These are phyloP conservation scores for Drosophila paramelanica DNA, from an alignment of 2,888 invertebrate genomes.

Conservation along the genomic window DNA sequence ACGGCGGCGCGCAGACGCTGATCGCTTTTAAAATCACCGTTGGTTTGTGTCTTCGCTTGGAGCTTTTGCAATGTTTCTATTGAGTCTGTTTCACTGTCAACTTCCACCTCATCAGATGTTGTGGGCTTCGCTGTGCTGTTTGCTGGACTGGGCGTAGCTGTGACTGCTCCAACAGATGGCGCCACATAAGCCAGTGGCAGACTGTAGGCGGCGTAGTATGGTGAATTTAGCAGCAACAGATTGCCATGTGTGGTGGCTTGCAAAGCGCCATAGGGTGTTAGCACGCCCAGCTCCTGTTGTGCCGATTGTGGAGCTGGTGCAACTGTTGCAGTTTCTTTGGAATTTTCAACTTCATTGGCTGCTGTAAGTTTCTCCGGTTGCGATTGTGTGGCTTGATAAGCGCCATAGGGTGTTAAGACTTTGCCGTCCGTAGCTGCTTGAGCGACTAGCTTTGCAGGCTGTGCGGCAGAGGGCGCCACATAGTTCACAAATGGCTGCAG, in stretches of 20 bases:
- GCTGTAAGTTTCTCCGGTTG: constrained; percentile 36
- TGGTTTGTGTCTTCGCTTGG: constrained; percentile 65
- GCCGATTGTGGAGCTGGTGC: constrained; percentile 17
- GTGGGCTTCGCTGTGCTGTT: constrained; percentile 56
- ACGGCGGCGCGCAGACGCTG: constrained; percentile 75
- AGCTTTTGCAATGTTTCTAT: constrained; percentile 59
- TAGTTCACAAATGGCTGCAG: constrained; percentile 31
- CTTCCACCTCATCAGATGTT: constrained; percentile 35
- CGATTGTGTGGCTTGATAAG: constrained; percentile 17
- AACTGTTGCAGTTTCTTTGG: neutral
- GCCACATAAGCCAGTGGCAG: constrained; percentile 57
- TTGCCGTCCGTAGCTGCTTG: neutral
- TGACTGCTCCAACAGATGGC: constrained; percentile 44
- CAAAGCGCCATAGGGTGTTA: constrained; percentile 50
- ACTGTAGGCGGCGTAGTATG: constrained; percentile 52
- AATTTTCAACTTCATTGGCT: neutral
- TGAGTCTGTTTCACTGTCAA: constrained; percentile 31
- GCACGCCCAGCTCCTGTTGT: constrained; percentile 9
- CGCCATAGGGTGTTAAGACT: constrained; percentile 36
- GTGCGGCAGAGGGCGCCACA: constrained; percentile 18
- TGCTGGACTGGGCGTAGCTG: constrained; percentile 31
- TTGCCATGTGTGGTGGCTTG: constrained; percentile 39
- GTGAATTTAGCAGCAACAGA: constrained; percentile 44
- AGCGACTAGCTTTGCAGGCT: constrained; percentile 11
- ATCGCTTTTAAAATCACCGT: constrained; percentile 71